These are phyloP conservation scores for Hydrocynus forskahlii DNA, from an alignment of 2,797 vertebrate species.

Conservation along the genomic window DNA sequence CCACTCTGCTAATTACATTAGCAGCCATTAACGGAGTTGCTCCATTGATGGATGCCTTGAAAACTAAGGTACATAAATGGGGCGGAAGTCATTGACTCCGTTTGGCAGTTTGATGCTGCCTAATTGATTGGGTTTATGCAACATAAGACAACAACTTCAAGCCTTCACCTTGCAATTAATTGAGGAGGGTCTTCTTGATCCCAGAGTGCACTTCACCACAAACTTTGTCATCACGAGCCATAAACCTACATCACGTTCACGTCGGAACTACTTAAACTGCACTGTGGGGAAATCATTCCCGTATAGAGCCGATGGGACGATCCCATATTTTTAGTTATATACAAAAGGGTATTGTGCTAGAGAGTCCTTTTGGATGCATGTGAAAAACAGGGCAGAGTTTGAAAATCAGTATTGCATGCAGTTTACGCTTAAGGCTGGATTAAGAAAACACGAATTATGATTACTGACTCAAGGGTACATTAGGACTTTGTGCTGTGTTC, in stretches of 20 bases:
- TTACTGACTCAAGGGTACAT: conserved; percentile 3
- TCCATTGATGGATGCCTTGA: conserved; percentile 57
- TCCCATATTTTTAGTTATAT: conserved; percentile 4
- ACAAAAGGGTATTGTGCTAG: conserved; percentile 15
- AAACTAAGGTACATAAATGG: conserved; percentile 57
- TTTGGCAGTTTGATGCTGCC: conserved; percentile 55
- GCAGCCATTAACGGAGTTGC: conserved; percentile 51
- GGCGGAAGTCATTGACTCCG: conserved; percentile 59
- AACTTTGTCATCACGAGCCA: conserved; percentile 22
- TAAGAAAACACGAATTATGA: conserved; percentile 5
- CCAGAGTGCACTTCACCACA: conserved; percentile 43
- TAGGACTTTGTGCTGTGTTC: background rate
- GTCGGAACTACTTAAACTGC: background rate
- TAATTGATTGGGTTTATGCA: conserved; percentile 62
- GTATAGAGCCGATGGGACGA: background rate
- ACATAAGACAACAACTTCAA: conserved; percentile 58
- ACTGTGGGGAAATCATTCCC: background rate
- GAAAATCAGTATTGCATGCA: conserved; percentile 3
- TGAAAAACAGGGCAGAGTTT: background rate
- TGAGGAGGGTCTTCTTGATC: conserved; percentile 55
- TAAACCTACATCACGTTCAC: background rate
- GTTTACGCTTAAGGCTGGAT: conserved; percentile 14
- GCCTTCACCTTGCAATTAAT: conserved; percentile 70
- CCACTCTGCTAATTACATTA: conserved; percentile 63
- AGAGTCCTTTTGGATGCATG: background rate